Base-by-base conservation (phyloP, 2,113 vertebrate species). In the Corythaeola cristata region DNA sequence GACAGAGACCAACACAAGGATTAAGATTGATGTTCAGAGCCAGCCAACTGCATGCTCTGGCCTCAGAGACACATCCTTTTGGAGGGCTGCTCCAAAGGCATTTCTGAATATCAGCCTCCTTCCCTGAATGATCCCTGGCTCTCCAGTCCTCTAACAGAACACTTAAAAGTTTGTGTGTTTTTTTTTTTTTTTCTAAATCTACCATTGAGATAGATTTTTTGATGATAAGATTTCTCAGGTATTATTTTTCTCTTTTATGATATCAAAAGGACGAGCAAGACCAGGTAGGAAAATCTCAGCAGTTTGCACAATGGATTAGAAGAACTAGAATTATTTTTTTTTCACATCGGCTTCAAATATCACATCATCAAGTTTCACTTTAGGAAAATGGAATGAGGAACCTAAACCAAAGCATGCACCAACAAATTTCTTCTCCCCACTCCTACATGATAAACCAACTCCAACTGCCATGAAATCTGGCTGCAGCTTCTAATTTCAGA, bases 391-490 rank as follows among this genome's bases (percentile, higher is more conserved):
- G 35, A 71, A 69, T 7, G 71, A 93, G 69, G 52, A 68, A 86
- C 93, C 45, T 55, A 66, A 84, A 88, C 83, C 85, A 90, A 92
- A 93, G 90, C 75, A 90, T 1, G 24, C 17, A 90, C 85, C 85
- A 85, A 83, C 58, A 88, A 90, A 77, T 74, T 53, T 69, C 63
- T 53, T 86, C 83, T 83, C 55, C 6, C 72, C 69, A 18, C 60
- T 95, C 93, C 93, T 83, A 85, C 83, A 4, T 23, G 41, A 69
- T 27, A 68, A 83, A 80, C 79, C 50, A 80, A 4, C 44, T 37
- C 88, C 45, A 83, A 83, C 49, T 58, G 85, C 62, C 6, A 20
- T 4, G 49, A 83, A 77, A 77, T 62, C 59, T 74, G 63, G 35
- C 19, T 44, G 33, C 58, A 92, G 80, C 33, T 56, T 79, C 58